Evolutionary conservation across 2,888 invertebrate species (phyloP).

Genomic region (Ennomos erosarius): DNA sequence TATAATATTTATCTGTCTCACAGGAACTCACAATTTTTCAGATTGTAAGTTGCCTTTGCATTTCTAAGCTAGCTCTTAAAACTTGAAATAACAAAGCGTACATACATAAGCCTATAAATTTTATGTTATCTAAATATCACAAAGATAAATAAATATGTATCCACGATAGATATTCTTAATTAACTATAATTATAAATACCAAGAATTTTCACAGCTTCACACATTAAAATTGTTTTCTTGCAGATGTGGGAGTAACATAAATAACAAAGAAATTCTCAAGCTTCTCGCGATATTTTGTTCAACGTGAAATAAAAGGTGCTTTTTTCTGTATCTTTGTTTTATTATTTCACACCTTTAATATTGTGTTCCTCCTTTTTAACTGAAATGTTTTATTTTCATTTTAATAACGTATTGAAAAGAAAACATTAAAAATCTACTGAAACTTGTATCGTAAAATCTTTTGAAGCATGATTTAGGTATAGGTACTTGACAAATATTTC

Average conservation of each 20-base stretch:
- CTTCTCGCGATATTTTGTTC: conserved; percentile 3
- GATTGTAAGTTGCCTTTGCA: too few species aligned
- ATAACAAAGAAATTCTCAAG: conserved; percentile 17
- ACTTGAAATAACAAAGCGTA: too few species aligned
- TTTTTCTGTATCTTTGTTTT: background rate
- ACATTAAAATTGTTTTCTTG: conserved; percentile 25
- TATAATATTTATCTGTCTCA: too few species aligned
- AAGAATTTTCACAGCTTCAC: conserved; percentile 17
- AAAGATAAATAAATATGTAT: background rate
- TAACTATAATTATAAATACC: conserved; percentile 15
- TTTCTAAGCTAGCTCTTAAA: too few species aligned
- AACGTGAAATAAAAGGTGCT: background rate
- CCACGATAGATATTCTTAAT: conserved; percentile 9
- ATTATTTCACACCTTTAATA: background rate
- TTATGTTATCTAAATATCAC: too few species aligned
- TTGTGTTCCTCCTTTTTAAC: too few species aligned
- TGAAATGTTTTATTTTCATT: too few species aligned
- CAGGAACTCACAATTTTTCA: too few species aligned
- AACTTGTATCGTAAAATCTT: too few species aligned
- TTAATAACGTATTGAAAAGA: too few species aligned
- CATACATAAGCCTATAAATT: too few species aligned
- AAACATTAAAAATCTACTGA: too few species aligned
- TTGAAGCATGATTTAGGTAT: background rate
- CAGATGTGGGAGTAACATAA: conserved; percentile 17
- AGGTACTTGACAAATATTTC: background rate